phyloP scores from a whole-genome alignment of 2,797 vertebrate genomes.

The Cygnus olor region DNA sequence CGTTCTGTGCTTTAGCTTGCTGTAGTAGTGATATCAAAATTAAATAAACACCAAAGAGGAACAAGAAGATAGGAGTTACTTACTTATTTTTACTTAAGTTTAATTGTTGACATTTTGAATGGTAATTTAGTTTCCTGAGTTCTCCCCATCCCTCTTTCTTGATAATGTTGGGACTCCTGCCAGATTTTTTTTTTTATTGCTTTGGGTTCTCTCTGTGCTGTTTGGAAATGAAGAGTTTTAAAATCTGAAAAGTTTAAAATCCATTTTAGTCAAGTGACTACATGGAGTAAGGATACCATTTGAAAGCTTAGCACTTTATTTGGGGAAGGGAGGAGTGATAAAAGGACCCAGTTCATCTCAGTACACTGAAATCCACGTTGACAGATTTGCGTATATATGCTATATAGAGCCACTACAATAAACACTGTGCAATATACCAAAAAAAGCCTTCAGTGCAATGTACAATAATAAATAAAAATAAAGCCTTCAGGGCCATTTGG shows the following conservation, averaged over 20 bases:
- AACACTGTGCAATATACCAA: neutral
- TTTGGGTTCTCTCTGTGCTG: neutral
- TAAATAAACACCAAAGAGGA: constrained; percentile 50
- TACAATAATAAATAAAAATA: neutral
- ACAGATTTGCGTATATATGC: neutral
- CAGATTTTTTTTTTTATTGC: constrained; percentile 32
- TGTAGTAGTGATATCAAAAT: neutral
- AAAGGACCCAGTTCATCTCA: neutral
- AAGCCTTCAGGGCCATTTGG: neutral
- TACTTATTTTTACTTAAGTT: constrained; percentile 71
- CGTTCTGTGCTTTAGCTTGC: neutral
- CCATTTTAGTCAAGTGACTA: constrained; percentile 16
- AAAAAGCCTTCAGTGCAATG: neutral
- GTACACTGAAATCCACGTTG: neutral
- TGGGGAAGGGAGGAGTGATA: neutral
- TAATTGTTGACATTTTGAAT: constrained; percentile 68
- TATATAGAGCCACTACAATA: neutral
- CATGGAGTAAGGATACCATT: constrained; percentile 1
- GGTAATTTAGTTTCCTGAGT: constrained; percentile 6
- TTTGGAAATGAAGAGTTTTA: constrained; percentile 44
- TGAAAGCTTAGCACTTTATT: constrained; percentile 55
- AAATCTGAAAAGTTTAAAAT: constrained; percentile 47
- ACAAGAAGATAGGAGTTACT: constrained; percentile 20
- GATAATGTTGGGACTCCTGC: constrained; percentile 43
- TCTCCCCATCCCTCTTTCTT: neutral